These are phyloP conservation scores for Stramonita haemastoma DNA, from an alignment of 2,888 invertebrate species.

Conservation along the genomic window DNA sequence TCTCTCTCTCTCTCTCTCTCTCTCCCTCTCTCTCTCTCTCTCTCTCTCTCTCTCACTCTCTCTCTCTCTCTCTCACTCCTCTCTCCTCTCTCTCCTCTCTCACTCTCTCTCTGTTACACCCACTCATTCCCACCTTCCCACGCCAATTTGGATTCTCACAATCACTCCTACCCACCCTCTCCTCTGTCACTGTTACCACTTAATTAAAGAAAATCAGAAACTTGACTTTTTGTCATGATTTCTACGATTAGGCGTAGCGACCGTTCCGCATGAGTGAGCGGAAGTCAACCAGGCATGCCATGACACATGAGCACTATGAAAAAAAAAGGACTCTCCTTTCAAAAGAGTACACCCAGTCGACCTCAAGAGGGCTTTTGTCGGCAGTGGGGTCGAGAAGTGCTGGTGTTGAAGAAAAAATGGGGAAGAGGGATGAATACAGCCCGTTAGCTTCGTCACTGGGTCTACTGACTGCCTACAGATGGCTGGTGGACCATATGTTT, in stretches of 20 bases:
- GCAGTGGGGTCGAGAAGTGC: neutral
- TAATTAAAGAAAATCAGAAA: slow-evolving; percentile 15
- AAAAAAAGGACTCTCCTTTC: neutral
- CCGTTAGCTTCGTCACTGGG: neutral
- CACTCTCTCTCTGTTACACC: neutral
- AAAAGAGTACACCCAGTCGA: slow-evolving; percentile 11
- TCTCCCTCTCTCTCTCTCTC: neutral
- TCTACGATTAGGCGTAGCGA: slow-evolving; percentile 21
- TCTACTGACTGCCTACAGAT: neutral
- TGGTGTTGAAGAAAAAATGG: neutral
- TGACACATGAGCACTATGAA: neutral
- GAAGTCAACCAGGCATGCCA: neutral
- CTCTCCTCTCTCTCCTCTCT: neutral
- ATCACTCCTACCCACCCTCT: neutral
- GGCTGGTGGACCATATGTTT: neutral
- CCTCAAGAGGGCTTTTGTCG: neutral
- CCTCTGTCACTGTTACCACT: slow-evolving; percentile 11
- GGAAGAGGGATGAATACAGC: neutral
- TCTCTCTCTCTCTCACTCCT: neutral
- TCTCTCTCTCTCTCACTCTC: neutral
- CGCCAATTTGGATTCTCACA: neutral
- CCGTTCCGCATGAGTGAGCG: neutral
- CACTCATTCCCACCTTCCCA: neutral
- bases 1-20: neutral
- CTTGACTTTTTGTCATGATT: slow-evolving; percentile 13